Conservation (phyloP, 2,888 invertebrate species). For the Autographa gamma region DNA sequence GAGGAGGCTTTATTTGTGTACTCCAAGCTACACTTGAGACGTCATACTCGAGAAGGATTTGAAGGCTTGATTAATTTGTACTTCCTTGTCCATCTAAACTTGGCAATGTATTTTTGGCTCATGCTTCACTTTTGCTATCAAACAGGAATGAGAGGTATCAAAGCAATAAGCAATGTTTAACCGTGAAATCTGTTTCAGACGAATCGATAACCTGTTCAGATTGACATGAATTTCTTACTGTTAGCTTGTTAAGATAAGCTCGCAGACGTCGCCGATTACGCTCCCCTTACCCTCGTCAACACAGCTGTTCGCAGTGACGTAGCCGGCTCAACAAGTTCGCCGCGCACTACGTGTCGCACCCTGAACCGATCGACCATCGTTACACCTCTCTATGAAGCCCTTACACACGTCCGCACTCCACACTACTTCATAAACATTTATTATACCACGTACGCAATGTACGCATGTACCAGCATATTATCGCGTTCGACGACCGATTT, state of each 20-base stretch:
- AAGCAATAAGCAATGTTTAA: background rate
- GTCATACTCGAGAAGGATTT: background rate
- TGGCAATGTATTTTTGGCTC: background rate
- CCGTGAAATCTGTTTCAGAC: background rate
- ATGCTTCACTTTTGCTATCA: background rate
- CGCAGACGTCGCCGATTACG: conserved; percentile 21
- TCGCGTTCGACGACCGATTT: conserved; percentile 37
- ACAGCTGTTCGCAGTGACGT: conserved; percentile 34
- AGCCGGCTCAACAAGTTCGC: conserved; percentile 50
- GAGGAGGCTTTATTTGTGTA: background rate
- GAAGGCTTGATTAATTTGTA: background rate
- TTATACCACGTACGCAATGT: background rate
- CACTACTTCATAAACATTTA: conserved; percentile 22
- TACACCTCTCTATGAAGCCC: conserved; percentile 12
- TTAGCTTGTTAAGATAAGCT: conserved; percentile 20
- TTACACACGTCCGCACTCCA: conserved; percentile 11
- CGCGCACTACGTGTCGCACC: conserved; percentile 20
- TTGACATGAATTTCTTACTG: conserved; percentile 13
- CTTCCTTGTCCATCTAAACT: background rate
- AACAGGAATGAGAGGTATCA: background rate
- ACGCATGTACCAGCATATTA: background rate
- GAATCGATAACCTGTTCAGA: background rate
- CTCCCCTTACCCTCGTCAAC: conserved; percentile 19
- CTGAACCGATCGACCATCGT: conserved; percentile 12
- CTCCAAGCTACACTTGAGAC: background rate